Evolutionary conservation across 2,888 invertebrate genomes (phyloP).

Genomic region (Cantharis nigra): DNA sequence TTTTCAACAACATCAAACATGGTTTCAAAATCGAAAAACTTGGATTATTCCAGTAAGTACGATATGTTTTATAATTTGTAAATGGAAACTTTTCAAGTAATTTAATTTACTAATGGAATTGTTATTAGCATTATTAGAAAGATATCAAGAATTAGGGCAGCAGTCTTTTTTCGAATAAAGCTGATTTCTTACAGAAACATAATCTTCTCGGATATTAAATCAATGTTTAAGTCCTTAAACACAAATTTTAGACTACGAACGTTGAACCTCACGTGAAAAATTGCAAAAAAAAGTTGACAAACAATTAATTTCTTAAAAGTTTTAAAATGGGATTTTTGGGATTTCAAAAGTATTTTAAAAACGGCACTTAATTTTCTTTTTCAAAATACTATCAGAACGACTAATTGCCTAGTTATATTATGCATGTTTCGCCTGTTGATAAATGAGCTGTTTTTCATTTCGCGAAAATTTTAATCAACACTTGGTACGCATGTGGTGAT

Average conservation of each 20-base stretch:
- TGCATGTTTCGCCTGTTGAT: neutral
- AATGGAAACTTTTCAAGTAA: neutral
- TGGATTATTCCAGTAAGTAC: constrained; percentile 28
- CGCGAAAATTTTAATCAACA: neutral
- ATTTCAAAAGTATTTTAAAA: too few species aligned
- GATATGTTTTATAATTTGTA: neutral
- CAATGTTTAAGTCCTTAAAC: neutral
- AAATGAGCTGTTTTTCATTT: neutral
- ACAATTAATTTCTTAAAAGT: too few species aligned
- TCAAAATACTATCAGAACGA: too few species aligned
- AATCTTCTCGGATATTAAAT: neutral
- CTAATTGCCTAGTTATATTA: too few species aligned
- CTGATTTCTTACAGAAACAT: neutral
- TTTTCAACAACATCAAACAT: constrained; percentile 1
- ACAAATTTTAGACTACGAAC: neutral
- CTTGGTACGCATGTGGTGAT: neutral
- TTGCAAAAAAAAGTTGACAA: neutral
- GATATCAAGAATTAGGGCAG: constrained; percentile 9
- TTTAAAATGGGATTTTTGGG: too few species aligned
- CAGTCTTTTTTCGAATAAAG: neutral
- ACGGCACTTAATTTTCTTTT: too few species aligned
- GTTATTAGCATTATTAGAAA: constrained; percentile 6
- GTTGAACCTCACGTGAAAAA: neutral
- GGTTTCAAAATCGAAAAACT: constrained; percentile 17
- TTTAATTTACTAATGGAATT: constrained; percentile 24